Percentiles rank a stretch among this genome's conserved stretches.
phyloP scores from a whole-genome alignment of 2,797 vertebrate species.

The Alca torda region DNA sequence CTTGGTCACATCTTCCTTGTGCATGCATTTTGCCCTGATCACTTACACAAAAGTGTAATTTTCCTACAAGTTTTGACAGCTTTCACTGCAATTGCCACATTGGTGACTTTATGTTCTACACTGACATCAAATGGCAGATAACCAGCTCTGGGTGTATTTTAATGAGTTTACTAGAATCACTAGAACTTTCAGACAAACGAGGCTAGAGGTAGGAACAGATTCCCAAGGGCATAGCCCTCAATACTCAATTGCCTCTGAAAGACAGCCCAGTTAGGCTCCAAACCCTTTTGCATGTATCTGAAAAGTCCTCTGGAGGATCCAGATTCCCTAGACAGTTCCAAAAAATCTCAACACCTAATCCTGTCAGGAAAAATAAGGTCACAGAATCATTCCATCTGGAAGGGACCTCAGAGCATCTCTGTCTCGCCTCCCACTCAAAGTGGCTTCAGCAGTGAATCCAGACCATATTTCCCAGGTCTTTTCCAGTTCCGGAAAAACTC shows the following conservation, averaged over 20 bases:
- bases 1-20: background rate
- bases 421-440: background rate
- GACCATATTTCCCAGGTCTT: background rate
- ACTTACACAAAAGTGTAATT: background rate
- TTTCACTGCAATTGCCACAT: background rate
- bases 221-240: background rate
- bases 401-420: background rate
- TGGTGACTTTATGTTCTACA: background rate
- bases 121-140: background rate
- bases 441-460: background rate
- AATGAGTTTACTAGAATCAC: background rate
- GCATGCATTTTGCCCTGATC: background rate
- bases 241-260: background rate
- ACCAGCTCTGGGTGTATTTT: background rate
- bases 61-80: background rate
- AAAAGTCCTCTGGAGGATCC: background rate
- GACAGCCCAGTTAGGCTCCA: background rate
- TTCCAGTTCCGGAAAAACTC: background rate
- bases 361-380: background rate
- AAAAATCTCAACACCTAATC: background rate
- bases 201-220: background rate
- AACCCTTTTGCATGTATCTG: background rate
- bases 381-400: background rate
- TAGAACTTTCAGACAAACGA: background rate
- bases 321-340: background rate